phyloP scores from a whole-genome alignment of 1,140 invertebrate genomes.

The Zelostemma sp. region DNA sequence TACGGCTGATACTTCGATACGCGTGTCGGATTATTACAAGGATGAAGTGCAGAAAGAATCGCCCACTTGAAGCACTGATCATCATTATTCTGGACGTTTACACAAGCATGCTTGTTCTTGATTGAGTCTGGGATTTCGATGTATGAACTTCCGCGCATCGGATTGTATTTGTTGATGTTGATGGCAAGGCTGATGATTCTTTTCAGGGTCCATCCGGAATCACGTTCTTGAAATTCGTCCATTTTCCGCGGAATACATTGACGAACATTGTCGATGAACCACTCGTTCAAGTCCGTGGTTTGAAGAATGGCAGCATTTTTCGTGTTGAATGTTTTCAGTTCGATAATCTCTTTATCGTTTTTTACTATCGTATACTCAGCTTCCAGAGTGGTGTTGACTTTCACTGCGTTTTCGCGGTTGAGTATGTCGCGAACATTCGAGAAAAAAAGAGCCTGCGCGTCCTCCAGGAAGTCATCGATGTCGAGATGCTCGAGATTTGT shows the following conservation, averaged over 20 bases:
- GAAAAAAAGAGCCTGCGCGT: too few species aligned
- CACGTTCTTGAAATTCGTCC: slow-evolving; percentile 39
- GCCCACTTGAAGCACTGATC: slow-evolving; percentile 47
- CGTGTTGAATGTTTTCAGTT: slow-evolving; percentile 5
- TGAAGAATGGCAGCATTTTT: background rate
- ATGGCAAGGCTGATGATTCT: slow-evolving; percentile 46
- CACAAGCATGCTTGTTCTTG: slow-evolving; percentile 44
- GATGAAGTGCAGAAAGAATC: slow-evolving; percentile 41
- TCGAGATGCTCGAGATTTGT: too few species aligned
- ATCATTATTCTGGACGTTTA: slow-evolving; percentile 54
- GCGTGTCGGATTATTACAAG: too few species aligned
- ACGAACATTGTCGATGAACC: slow-evolving; percentile 16
- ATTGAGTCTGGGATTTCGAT: slow-evolving; percentile 46
- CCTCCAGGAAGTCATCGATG: too few species aligned
- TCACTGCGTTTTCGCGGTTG: background rate
- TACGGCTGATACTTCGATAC: too few species aligned
- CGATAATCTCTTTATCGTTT: background rate
- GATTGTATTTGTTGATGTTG: slow-evolving; percentile 54
- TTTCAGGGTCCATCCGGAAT: slow-evolving; percentile 54
- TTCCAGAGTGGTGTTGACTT: background rate
- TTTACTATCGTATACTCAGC: background rate
- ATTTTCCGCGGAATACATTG: slow-evolving; percentile 26
- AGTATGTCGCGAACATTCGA: too few species aligned
- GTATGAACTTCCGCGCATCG: slow-evolving; percentile 40
- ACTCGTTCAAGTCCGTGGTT: slow-evolving; percentile 7